phyloP scores from a whole-genome alignment of 1,140 invertebrate species.

The Neoseiulus cucumeris region DNA sequence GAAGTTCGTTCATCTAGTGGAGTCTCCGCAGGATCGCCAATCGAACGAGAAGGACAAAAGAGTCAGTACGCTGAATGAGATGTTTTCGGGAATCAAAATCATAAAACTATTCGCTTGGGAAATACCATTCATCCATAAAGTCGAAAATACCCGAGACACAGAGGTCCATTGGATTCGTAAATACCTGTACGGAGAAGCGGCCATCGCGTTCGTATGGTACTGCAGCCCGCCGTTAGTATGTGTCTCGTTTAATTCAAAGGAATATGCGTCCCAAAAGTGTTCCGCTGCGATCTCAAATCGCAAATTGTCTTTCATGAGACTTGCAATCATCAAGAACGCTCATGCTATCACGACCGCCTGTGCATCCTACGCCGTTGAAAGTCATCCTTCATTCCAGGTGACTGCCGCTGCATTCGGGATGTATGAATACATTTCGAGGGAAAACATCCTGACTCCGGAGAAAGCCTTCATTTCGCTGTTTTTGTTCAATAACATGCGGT shows the following conservation, averaged over 20 bases:
- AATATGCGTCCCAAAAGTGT: too few relatives aligned
- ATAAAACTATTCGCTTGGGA: slow-evolving; percentile 37
- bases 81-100: slow-evolving; percentile 49
- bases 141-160: slow-evolving; percentile 17
- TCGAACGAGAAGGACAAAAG: slow-evolving; percentile 34
- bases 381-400: too few relatives aligned
- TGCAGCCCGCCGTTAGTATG: too few relatives aligned
- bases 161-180: slow-evolving; percentile 19
- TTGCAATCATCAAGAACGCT: too few relatives aligned
- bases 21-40: slow-evolving; percentile 15
- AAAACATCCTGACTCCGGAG: slow-evolving; percentile 60
- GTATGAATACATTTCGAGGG: slow-evolving; percentile 43
- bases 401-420: slow-evolving; percentile 67
- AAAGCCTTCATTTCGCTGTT: slow-evolving; percentile 90
- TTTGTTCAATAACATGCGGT: slow-evolving; percentile 90
- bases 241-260: too few relatives aligned
- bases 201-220: slow-evolving; percentile 29
- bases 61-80: slow-evolving; percentile 83
- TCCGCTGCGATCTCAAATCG: too few relatives aligned
- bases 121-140: slow-evolving; percentile 17
- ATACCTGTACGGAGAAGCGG: slow-evolving; percentile 17
- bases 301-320: slow-evolving; percentile 83
- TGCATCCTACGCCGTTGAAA: too few relatives aligned
- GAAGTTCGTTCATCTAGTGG: too few relatives aligned
- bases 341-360: too few relatives aligned